Conservation (phyloP, 2,888 invertebrate species). For the Mesorhabditis belari region DNA sequence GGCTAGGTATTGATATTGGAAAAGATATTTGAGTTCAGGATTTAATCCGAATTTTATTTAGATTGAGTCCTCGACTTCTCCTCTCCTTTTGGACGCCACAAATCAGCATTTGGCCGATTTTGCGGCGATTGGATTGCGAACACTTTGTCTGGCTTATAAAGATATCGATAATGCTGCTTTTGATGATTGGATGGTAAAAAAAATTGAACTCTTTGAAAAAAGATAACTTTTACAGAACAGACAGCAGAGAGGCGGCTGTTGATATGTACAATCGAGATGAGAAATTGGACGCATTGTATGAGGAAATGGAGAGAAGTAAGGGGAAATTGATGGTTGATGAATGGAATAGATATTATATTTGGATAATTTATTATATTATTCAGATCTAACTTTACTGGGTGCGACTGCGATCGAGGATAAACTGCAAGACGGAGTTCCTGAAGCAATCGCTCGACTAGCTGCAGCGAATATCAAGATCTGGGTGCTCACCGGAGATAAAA, state of each 20-base stretch:
- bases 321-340: not conserved
- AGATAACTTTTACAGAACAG: not conserved
- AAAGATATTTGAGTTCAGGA: constrained; percentile 1
- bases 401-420: constrained; percentile 99
- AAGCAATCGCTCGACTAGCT: constrained; percentile 86
- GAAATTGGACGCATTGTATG: constrained; percentile 82
- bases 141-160: constrained; percentile 84
- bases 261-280: constrained; percentile 63
- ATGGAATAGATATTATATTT: not conserved
- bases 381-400: constrained; percentile 73
- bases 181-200: constrained; percentile 43
- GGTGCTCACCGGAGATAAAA: constrained; percentile 96
- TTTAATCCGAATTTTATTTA: not conserved
- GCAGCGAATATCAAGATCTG: constrained; percentile 95
- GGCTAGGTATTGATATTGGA: constrained; percentile 73
- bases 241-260: constrained; percentile 23
- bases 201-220: not conserved
- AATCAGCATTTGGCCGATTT: constrained; percentile 54
- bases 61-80: constrained; percentile 26
- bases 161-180: constrained; percentile 59
- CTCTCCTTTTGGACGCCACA: constrained; percentile 36
- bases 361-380: too few relatives aligned
- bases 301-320: constrained; percentile 78
- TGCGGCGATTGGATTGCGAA: constrained; percentile 69
- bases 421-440: constrained; percentile 89